Conservation (phyloP, 2,797 vertebrate species). For the Mycteria americana region DNA sequence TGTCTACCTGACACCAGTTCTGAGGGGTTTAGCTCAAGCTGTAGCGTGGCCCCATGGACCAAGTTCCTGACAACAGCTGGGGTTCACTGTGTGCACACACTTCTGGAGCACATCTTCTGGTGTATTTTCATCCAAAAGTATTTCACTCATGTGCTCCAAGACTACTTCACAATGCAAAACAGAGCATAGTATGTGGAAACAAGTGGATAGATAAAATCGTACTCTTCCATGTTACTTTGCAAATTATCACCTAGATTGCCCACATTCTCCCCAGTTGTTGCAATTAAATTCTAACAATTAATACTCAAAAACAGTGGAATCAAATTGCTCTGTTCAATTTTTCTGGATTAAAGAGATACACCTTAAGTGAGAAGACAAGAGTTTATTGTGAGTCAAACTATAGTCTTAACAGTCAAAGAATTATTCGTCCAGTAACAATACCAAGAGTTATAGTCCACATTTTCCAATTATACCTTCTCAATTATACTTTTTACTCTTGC, state of each 20-base stretch:
- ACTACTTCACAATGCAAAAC: background rate
- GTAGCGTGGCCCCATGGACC: too few species aligned
- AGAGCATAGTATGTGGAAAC: background rate
- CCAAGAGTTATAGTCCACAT: background rate
- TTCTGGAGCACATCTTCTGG: background rate
- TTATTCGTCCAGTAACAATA: background rate
- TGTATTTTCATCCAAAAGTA: background rate
- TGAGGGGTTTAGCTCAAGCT: background rate
- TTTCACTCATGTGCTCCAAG: background rate
- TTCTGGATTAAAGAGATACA: background rate
- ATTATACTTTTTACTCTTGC: background rate
- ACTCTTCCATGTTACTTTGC: background rate
- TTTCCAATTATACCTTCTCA: background rate
- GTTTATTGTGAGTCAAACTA: background rate
- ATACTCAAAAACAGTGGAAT: background rate
- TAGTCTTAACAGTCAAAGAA: background rate
- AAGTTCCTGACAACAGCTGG: background rate
- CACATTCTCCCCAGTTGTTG: background rate
- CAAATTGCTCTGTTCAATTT: background rate
- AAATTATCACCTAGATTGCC: background rate
- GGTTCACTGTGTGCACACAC: background rate
- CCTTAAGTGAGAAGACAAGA: background rate
- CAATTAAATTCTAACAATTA: background rate
- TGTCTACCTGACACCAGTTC: background rate
- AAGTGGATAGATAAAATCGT: background rate